These are phyloP conservation scores for Zhuqinia jingwanae DNA, from an alignment of 2,888 invertebrate species.

Conservation along the genomic window DNA sequence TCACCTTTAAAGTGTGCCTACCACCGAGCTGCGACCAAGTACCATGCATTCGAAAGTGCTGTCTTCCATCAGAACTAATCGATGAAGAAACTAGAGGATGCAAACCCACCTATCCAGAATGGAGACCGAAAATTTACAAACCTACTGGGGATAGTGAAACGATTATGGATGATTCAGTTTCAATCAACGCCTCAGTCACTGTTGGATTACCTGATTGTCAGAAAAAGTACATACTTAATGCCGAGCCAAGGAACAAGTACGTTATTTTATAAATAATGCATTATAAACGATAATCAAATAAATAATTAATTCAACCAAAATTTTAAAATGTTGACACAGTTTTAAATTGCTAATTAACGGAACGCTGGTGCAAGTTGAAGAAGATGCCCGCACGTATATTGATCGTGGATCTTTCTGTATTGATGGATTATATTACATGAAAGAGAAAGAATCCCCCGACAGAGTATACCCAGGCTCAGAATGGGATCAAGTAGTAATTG, in stretches of 20 bases:
- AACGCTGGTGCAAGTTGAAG: constrained; percentile 20
- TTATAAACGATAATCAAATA: no score
- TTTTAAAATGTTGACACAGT: constrained; percentile 23
- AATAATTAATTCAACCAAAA: no score
- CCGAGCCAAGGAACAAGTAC: constrained; percentile 32
- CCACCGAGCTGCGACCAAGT: constrained; percentile 15
- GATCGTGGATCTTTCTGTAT: constrained; percentile 51
- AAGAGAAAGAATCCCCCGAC: background rate
- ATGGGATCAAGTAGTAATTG: constrained; percentile 67
- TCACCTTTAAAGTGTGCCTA: constrained; percentile 60
- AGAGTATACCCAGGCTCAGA: constrained; percentile 42
- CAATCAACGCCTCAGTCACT: background rate
- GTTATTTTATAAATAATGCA: background rate
- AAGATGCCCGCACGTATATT: background rate
- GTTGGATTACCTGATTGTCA: constrained; percentile 30
- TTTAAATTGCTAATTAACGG: constrained; percentile 45
- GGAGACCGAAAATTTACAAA: constrained; percentile 48
- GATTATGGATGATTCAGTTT: background rate
- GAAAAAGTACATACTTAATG: constrained; percentile 39
- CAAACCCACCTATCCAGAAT: constrained; percentile 19
- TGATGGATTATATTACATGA: constrained; percentile 44
- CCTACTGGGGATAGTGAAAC: background rate
- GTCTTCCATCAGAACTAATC: constrained; percentile 40
- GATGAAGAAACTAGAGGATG: constrained; percentile 1
- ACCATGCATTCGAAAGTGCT: constrained; percentile 65